Evolutionary conservation across 2,113 vertebrate species (phyloP), one percentile per base, ranked within the genome.

Genomic region (Anoplopoma fimbria): DNA sequence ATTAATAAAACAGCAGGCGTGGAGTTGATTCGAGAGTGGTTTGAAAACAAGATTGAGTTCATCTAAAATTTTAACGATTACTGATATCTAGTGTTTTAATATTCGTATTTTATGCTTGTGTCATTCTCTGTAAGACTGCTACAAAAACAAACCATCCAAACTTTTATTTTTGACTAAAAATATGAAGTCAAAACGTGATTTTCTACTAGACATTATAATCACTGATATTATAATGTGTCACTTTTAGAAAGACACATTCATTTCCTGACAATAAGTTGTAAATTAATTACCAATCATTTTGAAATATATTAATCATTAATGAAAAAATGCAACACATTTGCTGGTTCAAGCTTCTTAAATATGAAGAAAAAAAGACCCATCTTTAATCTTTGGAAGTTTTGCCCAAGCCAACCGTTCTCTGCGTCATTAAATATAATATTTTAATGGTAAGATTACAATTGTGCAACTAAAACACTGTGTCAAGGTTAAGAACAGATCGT

Each of bases 1-100:
- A 64, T 64, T 40, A 64, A 40, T 64, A 64, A 40, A 80, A 45
- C 69, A 64, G 68, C 60, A 25, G 25, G 7, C 9, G 14, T 23
- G 17, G 27, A 0, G 36, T 31, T 70, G 12, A 60, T 64, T 38
- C 25, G 8, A 33, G 9, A 34, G 7, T 34, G 19, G 21, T 62
- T 36, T 38, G 45, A 33, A 33, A 34, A 8, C 9, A 57, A 29
- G 40, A 57, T 58, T 3, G 29, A 31, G 4, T 49, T 51, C 6
- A 36, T 51, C 7, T 9, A 14, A 14, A 36, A 19, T 40, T 10
- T 57, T 4, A 47, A 27, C 25, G 3, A 38, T 57, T 77, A 1
- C 55, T 19, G 14, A 33, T 45, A 38, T 65, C 31, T 58, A 6
- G 40, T 67, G 49, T n/a, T 68, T 42, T 25, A 31, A 42, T 31